Evolutionary conservation across 2,888 invertebrate species (phyloP), one percentile per base, ranked within the genome.

Genomic region (Caenorhabditis panamensis): DNA sequence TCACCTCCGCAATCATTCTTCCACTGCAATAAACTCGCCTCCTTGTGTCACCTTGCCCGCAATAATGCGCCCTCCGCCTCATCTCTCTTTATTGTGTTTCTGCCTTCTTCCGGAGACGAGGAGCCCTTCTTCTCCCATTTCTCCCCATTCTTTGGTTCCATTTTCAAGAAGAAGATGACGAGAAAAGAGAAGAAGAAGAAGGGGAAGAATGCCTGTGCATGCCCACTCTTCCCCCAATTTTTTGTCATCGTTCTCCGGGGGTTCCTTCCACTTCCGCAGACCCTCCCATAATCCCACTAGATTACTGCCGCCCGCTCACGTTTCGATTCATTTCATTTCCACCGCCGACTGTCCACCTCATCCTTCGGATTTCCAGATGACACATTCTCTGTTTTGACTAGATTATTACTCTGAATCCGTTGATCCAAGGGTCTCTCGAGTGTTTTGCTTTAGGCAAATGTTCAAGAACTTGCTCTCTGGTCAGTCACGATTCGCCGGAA

Each of bases 1-100:
- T 22, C 47, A 68, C 58, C 69, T 61, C 26, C 61, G 69, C 69
- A 61, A 61, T 51, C 37, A 51, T 18, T 59, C 54, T 26, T 44
- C 36, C 28, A 26, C 22, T 28, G 18, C 20, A 51, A 51, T 51
- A 61, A 61, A 58, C 9, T 20, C 13, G 1, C 36, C 58, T 31
- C 24, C 47, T 20, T 13, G 24, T 68, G 36, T 37, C 68, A 71
- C 37, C 51, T 58, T 59, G 16, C 24, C 61, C 59, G 62, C 61
- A 54, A 61, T 54, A 54, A 71, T 31, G 51, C 22, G 58, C 28
- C 56, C 20, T 26, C 44, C 22, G 24, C 59, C 36, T 53, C 26
- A 41, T 56, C 47, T 61, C 59, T 37, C 47, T 47, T 28, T 18
- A 56, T 67, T 67, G 54, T 62, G 20, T 54, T 62, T 26, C 18